Percentiles rank a stretch among this genome's conserved stretches.
Evolutionary conservation across 2,113 vertebrate genomes (phyloP).

Genomic region (Petrocephalus microphthalmus): DNA sequence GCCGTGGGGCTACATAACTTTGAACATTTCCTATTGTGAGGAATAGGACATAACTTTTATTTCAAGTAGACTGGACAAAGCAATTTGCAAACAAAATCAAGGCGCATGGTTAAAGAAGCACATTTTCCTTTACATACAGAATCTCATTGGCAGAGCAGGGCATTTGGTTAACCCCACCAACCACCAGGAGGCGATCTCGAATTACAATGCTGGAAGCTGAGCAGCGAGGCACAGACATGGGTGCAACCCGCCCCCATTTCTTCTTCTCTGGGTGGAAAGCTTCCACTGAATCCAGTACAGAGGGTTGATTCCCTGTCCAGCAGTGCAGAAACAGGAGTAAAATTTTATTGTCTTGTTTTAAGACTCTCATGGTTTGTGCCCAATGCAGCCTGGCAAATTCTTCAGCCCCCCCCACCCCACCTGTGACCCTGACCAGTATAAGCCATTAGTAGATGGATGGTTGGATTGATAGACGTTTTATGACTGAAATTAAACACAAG

Average conservation of each 20-base stretch:
- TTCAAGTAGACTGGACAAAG: background rate
- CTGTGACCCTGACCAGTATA: background rate
- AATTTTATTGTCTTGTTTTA: background rate
- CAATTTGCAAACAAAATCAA: background rate
- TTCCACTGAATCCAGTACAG: constrained; percentile 80
- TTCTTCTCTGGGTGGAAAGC: constrained; percentile 83
- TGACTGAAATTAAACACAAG: background rate
- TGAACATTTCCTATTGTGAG: background rate
- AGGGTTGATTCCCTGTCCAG: constrained; percentile 81
- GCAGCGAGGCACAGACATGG: constrained; percentile 87
- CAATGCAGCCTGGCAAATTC: background rate
- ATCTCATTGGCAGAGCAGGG: constrained; percentile 85
- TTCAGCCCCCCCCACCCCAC: background rate
- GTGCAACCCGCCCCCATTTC: constrained; percentile 81
- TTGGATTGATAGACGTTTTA: background rate
- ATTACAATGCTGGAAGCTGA: constrained; percentile 83
- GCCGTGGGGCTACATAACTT: background rate
- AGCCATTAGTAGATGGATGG: background rate
- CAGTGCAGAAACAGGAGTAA: background rate
- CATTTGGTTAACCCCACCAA: constrained; percentile 83
- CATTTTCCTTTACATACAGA: constrained; percentile 73
- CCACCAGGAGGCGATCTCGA: constrained; percentile 80
- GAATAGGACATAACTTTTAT: background rate
- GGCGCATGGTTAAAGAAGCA: background rate
- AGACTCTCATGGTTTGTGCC: background rate